Percentiles rank a stretch among this genome's conserved stretches.
Conservation (phyloP, 2,113 vertebrate genomes). For the Rana temporaria region DNA sequence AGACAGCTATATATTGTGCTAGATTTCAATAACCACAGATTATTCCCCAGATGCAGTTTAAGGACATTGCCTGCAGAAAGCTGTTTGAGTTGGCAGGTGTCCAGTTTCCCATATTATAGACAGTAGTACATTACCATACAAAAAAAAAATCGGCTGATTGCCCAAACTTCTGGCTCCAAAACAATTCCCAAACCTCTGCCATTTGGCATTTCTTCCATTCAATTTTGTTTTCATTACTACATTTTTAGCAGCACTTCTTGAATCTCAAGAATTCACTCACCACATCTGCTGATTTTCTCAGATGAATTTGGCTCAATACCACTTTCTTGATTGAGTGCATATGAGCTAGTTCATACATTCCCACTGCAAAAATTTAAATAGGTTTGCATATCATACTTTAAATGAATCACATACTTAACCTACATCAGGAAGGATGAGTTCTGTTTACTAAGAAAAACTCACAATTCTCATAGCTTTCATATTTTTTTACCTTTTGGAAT, state of each 20-base stretch:
- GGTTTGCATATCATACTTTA: slow-evolving; percentile 22
- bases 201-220: slow-evolving; percentile 7
- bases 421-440: slow-evolving; percentile 27
- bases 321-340: slow-evolving; percentile 36
- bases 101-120: slow-evolving; percentile 44
- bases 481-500: neutral
- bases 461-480: neutral
- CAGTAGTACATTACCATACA: slow-evolving; percentile 34
- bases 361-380: slow-evolving; percentile 31
- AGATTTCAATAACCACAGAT: slow-evolving; percentile 37
- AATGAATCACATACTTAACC: slow-evolving; percentile 43
- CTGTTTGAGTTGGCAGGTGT: slow-evolving; percentile 44
- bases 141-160: slow-evolving; percentile 46
- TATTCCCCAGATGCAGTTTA: slow-evolving; percentile 50
- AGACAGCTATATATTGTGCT: slow-evolving; percentile 48
- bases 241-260: slow-evolving; percentile 29
- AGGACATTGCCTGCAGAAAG: slow-evolving; percentile 42
- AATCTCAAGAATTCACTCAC: slow-evolving; percentile 31
- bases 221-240: slow-evolving; percentile 15
- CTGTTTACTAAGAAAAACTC: slow-evolving; percentile 1
- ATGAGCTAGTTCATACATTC: slow-evolving; percentile 29
- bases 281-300: slow-evolving; percentile 50
- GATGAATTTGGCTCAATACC: slow-evolving; percentile 36
- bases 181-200: slow-evolving; percentile 18
- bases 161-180: slow-evolving; percentile 28